Percentiles rank a stretch among this genome's conserved stretches.
Conservation (phyloP, 2,113 vertebrate genomes). For the Bos taurus region DNA sequence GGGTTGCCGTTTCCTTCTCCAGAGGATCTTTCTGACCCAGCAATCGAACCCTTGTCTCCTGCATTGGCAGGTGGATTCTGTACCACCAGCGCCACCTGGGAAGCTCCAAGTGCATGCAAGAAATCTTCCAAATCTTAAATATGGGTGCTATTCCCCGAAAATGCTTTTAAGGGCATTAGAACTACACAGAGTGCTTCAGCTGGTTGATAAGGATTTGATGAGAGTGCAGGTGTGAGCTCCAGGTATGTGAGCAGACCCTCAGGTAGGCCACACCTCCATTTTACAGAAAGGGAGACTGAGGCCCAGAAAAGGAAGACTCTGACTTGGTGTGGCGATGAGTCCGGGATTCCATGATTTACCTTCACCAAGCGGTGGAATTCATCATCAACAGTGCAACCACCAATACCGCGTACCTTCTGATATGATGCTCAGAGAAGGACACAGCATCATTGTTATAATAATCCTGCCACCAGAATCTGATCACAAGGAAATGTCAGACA, state of each 20-base stretch:
- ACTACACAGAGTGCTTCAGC: neutral
- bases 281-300: neutral
- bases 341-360: neutral
- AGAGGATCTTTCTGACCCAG: neutral
- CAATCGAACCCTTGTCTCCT: neutral
- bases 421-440: accelerated
- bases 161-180: neutral
- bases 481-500: neutral
- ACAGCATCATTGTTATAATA: neutral
- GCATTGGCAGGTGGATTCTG: neutral
- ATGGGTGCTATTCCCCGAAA: neutral
- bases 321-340: neutral
- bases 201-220: neutral
- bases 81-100: neutral
- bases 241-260: neutral
- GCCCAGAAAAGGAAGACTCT: neutral
- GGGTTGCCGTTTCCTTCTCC: neutral
- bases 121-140: neutral
- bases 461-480: neutral
- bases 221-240: neutral
- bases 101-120: neutral
- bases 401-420: accelerated
- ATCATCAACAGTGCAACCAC: neutral
- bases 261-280: neutral
- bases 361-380: neutral